Base-by-base conservation (phyloP, 2,888 invertebrate species). In the Osedax fenrisi region DNA sequence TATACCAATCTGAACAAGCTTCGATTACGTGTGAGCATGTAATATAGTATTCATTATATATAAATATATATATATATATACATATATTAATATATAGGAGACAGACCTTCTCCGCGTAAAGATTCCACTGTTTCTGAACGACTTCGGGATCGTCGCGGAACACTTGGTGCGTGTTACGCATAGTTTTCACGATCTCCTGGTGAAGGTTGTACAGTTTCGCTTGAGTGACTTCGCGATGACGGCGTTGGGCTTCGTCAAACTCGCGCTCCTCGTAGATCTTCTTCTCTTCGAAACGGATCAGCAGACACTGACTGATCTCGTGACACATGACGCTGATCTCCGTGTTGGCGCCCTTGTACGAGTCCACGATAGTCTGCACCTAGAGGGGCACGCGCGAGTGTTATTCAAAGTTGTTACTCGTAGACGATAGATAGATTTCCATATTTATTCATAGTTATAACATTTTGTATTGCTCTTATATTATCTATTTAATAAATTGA, bases 301-400 rank as follows among this genome's bases (percentile, higher is more conserved):
- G 80, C 17, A 84, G 78, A 64, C 81, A 78, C 75, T 85, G 83
- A 76, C 84, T 83, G 72, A 85, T 81, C 73, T 81, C 81, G 59
- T 83, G 82, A 79, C 84, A 85, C 74, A 80, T 79, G 23, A 76
- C 77, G 1, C 81, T 81, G 73, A 85, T 84, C 27, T 81, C 80
- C 80, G 81, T 80, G 83, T 92, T 92, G 76, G 90, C 90, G 41
- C 88, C 88, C 85, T 94, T 93, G 83, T 92, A 94, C 21, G 90
- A 89, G 75, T 91, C 90, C 3, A 92, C 86, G 79, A 90, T 90
- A 76, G 89, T 88, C 87, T 92, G 84, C 62, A 82, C 80, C 78
- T 81, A 67, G 64, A 75, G 21, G 17, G 24, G n/a, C n/a, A n/a
- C n/a, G n/a, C n/a, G n/a, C n/a, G n/a, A n/a, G n/a, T 3, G 21